A percentile compares a stretch with the other conserved stretches of the same genome.
Evolutionary conservation across 1,140 invertebrate species (phyloP).

Genomic region (Scaptodrosophila lebanonensis): DNA sequence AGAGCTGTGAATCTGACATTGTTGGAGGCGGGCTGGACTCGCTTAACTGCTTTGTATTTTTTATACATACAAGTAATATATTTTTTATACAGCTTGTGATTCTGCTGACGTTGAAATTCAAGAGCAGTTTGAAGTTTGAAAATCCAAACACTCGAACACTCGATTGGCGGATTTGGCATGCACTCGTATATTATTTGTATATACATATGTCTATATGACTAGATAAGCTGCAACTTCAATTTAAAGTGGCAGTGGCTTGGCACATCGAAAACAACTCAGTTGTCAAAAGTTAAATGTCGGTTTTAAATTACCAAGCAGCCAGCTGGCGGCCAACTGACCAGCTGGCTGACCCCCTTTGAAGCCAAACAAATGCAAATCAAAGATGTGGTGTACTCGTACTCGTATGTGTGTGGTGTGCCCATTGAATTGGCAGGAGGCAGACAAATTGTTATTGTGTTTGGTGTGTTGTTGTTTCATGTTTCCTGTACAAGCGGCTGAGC

Average conservation of each 20-base stretch:
- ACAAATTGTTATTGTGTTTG: slow-evolving; percentile 15
- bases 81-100: no score
- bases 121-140: slow-evolving; percentile 31
- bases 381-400: no score
- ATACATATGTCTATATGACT: no score
- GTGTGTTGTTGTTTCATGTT: slow-evolving; percentile 35
- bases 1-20: slow-evolving; percentile 49
- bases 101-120: slow-evolving; percentile 58
- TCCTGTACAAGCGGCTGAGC: slow-evolving; percentile 49
- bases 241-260: no score
- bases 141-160: no score
- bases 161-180: no score
- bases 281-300: slow-evolving; percentile 51
- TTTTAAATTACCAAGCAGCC: slow-evolving; percentile 54
- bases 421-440: slow-evolving; percentile 25
- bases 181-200: no score
- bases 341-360: slow-evolving; percentile 57
- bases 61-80: no score
- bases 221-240: slow-evolving; percentile 40
- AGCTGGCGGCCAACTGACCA: slow-evolving; percentile 28
- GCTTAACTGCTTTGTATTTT: no score
- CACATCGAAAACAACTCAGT: no score
- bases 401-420: no score
- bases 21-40: slow-evolving; percentile 6
- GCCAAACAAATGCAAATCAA: slow-evolving; percentile 60